Evolutionary conservation across 2,113 vertebrate genomes (phyloP).

Genomic region (Myotis yumanensis): DNA sequence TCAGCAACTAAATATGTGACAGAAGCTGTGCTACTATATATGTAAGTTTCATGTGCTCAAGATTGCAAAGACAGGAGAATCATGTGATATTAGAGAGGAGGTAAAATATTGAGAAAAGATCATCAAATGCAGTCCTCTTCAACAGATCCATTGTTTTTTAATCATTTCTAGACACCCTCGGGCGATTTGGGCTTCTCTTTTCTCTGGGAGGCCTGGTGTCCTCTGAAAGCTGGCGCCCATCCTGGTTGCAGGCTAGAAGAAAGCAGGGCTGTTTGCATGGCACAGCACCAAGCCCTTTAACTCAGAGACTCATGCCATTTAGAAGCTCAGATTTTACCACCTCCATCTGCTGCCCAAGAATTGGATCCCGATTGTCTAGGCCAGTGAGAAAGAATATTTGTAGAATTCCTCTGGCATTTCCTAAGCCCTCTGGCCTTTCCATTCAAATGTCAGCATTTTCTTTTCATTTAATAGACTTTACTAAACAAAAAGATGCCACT

Average conservation of each 20-base stretch:
- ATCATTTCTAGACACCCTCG: neutral
- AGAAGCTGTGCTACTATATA: neutral
- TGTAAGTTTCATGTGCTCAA: neutral
- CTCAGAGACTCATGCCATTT: constrained; percentile 68
- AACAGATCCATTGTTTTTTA: neutral
- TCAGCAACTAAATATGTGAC: neutral
- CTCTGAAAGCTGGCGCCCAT: constrained; percentile 37
- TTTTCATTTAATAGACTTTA: constrained; percentile 21
- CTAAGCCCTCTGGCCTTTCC: constrained; percentile 52
- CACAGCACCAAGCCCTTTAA: constrained; percentile 65
- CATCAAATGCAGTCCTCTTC: neutral
- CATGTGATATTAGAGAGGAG: neutral
- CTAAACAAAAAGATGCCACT: constrained; percentile 53
- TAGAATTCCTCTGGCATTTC: constrained; percentile 65
- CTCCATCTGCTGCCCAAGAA: constrained; percentile 73
- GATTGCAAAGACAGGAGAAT: neutral
- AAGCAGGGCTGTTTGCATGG: constrained; percentile 57
- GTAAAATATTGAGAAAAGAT: neutral
- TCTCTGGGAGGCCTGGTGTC: neutral
- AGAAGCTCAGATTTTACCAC: constrained; percentile 58
- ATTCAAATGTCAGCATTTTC: constrained; percentile 67
- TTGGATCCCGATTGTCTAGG: constrained; percentile 59
- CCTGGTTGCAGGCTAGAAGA: constrained; percentile 34
- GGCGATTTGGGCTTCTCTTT: neutral
- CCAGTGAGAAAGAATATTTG: constrained; percentile 57